Evolutionary conservation across 2,113 vertebrate species (phyloP).

Genomic region (Periophthalmus modestus): DNA sequence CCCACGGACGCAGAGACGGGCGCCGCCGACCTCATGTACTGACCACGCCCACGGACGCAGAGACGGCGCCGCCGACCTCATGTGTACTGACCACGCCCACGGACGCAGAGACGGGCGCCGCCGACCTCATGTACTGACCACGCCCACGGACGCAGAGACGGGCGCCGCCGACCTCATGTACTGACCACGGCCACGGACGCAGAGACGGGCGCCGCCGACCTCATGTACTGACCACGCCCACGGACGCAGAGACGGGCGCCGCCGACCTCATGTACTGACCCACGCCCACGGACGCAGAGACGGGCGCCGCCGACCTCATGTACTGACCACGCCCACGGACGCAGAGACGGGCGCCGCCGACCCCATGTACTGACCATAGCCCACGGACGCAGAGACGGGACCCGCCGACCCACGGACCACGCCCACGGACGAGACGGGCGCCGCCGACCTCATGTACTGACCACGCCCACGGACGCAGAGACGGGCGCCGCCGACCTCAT

Average conservation of each 20-base stretch:
- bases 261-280: not conserved
- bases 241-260: too few relatives aligned
- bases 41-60: conserved; percentile 29
- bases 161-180: not conserved
- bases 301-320: conserved; percentile 88
- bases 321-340: conserved; percentile 75
- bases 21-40: conserved; percentile 92
- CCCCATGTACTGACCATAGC: not conserved
- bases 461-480: conserved; percentile 43
- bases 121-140: conserved; percentile 91
- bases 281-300: conserved; percentile 51
- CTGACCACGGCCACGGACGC: conserved; percentile 39
- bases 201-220: conserved; percentile 80
- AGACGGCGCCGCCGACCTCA: not conserved
- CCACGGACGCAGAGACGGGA: conserved; percentile 69
- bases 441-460: not conserved
- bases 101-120: conserved; percentile 75
- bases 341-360: too few relatives aligned
- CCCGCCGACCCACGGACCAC: conserved; percentile 85
- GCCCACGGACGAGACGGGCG: too few relatives aligned
- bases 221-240: conserved; percentile 86
- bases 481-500: conserved; percentile 87
- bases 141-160: too few relatives aligned
- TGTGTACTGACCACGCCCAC: conserved; percentile 14
- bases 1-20: conserved; percentile 69